These are phyloP conservation scores for Zygaena filipendulae DNA, from an alignment of 2,888 invertebrate species.

Conservation along the genomic window DNA sequence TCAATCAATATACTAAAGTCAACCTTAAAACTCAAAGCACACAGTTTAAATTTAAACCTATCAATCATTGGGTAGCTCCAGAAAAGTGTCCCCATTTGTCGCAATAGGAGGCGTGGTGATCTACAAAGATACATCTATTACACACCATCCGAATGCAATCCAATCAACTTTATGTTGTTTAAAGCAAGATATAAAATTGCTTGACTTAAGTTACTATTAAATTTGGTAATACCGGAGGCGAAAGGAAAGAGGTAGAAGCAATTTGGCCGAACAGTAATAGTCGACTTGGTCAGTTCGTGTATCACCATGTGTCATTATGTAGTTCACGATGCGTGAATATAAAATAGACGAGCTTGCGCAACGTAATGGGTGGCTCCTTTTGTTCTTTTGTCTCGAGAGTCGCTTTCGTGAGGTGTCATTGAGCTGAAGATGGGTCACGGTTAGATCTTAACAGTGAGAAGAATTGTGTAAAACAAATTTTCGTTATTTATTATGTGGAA, in stretches of 20 bases:
- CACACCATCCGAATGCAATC: no score
- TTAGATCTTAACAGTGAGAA: slow-evolving; percentile 35
- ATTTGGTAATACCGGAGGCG: slow-evolving; percentile 18
- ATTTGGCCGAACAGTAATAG: slow-evolving; percentile 46
- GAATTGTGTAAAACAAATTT: no score
- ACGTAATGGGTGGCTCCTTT: slow-evolving; percentile 42
- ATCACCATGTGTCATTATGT: slow-evolving; percentile 37
- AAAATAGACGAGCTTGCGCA: slow-evolving; percentile 43
- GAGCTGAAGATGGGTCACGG: slow-evolving; percentile 54
- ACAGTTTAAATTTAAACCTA: no score
- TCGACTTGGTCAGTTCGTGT: slow-evolving; percentile 19
- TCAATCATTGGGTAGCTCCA: no score
- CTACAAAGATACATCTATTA: no score
- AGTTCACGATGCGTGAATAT: slow-evolving; percentile 44
- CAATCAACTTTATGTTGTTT: no score
- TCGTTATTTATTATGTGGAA: no score
- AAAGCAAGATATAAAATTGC: no score
- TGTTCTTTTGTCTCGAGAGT: slow-evolving; percentile 51
- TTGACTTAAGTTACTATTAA: no score
- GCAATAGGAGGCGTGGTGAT: slow-evolving; percentile 55
- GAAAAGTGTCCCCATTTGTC: slow-evolving; percentile 59
- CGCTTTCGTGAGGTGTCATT: slow-evolving; percentile 48
- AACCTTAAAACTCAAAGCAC: no score
- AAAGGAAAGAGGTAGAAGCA: slow-evolving; percentile 37
- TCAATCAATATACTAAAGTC: no score